Conservation (phyloP, 2,797 vertebrate species). For the Pagetopsis macropterus region DNA sequence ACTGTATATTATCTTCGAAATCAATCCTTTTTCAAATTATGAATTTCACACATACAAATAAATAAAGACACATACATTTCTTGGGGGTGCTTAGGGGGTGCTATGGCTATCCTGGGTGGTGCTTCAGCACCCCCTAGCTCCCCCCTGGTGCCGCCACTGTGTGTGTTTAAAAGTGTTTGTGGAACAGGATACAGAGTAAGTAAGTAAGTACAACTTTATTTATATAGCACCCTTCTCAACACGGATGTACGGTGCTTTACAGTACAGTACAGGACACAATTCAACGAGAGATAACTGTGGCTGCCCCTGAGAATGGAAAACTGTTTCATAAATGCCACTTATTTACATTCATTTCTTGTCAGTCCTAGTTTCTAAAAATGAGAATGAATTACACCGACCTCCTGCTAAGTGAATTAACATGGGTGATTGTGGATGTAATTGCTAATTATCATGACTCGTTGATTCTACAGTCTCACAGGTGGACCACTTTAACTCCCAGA, state of each 20-base stretch:
- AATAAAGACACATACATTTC: too few species aligned
- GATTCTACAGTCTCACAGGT: slow-evolving; percentile 69
- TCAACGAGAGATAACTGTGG: background rate
- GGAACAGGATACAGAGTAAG: background rate
- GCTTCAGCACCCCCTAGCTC: too few species aligned
- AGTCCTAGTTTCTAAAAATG: slow-evolving; percentile 65
- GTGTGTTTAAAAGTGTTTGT: background rate
- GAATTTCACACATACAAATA: too few species aligned
- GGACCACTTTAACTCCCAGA: slow-evolving; percentile 50
- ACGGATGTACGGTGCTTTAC: too few species aligned
- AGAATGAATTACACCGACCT: slow-evolving; percentile 75
- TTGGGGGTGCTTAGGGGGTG: too few species aligned
- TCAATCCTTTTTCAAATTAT: too few species aligned
- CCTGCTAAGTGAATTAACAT: slow-evolving; percentile 75
- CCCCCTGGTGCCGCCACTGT: too few species aligned
- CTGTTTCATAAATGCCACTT: slow-evolving; percentile 61
- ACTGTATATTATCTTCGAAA: too few species aligned
- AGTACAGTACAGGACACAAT: too few species aligned
- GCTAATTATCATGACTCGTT: slow-evolving; percentile 77
- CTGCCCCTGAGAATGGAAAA: slow-evolving; percentile 29
- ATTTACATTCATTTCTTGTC: slow-evolving; percentile 73
- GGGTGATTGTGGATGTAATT: slow-evolving; percentile 79
- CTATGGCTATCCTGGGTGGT: too few species aligned
- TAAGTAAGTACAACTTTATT: too few species aligned
- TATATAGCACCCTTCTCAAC: too few species aligned